Percentiles rank a stretch among this genome's conserved stretches.
phyloP scores from a whole-genome alignment of 2,797 vertebrate genomes.

The Amblyraja radiata region DNA sequence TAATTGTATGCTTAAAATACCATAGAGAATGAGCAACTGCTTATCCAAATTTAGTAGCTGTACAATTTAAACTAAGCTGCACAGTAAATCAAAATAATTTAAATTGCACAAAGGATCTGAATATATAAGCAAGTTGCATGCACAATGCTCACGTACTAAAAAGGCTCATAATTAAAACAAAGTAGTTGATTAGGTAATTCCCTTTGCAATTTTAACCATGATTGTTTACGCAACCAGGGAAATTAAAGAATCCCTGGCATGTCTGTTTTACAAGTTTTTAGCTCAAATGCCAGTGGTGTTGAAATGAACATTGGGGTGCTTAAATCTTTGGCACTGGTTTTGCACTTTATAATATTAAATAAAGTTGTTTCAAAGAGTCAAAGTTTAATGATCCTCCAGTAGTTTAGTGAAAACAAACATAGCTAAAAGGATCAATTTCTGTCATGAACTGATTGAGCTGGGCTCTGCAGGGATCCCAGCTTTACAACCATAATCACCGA shows the following conservation, averaged over 20 bases:
- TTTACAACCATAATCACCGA: not conserved
- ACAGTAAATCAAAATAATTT: not conserved
- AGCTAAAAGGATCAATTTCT: not conserved
- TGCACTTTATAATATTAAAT: not conserved
- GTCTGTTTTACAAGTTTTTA: not conserved
- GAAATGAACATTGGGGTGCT: not conserved
- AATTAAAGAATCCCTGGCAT: not conserved
- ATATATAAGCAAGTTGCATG: not conserved
- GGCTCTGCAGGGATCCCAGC: not conserved
- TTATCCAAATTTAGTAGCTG: not conserved
- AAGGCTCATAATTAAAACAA: not conserved
- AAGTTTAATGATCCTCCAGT: not conserved
- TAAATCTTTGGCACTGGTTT: not conserved
- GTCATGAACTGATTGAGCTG: not conserved
- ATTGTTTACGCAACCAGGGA: not conserved
- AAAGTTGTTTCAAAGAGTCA: no score
- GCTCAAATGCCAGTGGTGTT: not conserved
- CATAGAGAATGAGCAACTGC: not conserved
- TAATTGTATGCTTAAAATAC: not conserved
- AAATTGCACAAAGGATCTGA: not conserved
- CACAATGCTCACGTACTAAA: not conserved
- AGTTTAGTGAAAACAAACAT: no score
- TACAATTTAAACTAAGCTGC: not conserved
- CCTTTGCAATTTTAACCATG: not conserved
- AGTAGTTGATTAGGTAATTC: slow-evolving; percentile 5